Conservation (phyloP, 2,888 invertebrate species). For the Reticulitermes lucifugus region DNA sequence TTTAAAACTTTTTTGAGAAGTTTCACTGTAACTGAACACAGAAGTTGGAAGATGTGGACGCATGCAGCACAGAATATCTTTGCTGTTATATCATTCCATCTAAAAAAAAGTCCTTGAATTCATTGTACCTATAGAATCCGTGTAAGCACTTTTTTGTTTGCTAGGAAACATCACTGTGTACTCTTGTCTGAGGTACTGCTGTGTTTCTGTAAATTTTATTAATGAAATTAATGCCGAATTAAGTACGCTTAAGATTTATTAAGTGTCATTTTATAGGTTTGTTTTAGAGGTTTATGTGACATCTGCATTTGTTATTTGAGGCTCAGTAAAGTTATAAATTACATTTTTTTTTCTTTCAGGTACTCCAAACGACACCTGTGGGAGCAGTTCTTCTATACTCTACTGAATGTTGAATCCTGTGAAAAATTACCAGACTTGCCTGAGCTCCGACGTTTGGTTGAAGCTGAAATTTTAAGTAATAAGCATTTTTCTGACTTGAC, state of each 20-base stretch:
- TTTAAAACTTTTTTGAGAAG: no score
- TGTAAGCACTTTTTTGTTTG: no score
- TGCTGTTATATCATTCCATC: no score
- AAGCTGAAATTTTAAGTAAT: constrained; percentile 25
- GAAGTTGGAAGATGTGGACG: no score
- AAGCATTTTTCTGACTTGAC: not conserved
- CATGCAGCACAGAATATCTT: no score
- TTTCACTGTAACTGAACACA: no score
- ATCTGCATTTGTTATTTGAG: not conserved
- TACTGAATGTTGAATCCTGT: constrained; percentile 86
- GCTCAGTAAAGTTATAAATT: not conserved
- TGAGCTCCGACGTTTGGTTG: constrained; percentile 55
- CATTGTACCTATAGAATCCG: no score
- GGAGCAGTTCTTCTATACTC: constrained; percentile 82
- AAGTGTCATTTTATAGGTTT: not conserved
- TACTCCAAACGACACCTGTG: constrained; percentile 79
- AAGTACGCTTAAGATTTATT: not conserved
- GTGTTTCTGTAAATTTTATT: not conserved
- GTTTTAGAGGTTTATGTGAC: not conserved
- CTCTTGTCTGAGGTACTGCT: not conserved
- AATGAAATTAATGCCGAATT: not conserved
- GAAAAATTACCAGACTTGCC: constrained; percentile 79
- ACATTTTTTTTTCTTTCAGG: constrained; percentile 62
- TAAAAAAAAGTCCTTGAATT: no score
- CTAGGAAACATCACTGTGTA: no score